A percentile compares a stretch with the other conserved stretches of the same genome.
phyloP scores from a whole-genome alignment of 2,113 vertebrate genomes.

The Rousettus leschenaultii region DNA sequence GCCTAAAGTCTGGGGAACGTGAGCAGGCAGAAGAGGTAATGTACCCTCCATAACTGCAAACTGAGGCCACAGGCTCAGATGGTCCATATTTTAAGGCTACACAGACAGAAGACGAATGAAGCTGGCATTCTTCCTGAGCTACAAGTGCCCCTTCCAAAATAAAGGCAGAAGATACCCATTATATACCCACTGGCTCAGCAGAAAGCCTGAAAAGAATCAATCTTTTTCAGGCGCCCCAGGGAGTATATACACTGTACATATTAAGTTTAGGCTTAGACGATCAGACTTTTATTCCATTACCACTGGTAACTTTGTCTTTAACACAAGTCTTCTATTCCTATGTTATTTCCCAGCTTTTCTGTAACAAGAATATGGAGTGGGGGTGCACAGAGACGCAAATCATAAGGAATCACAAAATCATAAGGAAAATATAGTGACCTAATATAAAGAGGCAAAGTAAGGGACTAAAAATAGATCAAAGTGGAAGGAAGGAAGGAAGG shows the following conservation, averaged over 20 bases:
- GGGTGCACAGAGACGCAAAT: background rate
- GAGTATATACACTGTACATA: background rate
- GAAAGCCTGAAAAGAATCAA: background rate
- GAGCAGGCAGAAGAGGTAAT: background rate
- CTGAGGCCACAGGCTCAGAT: background rate
- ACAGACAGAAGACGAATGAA: background rate
- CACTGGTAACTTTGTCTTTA: background rate
- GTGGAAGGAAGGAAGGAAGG: background rate
- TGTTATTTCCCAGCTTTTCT: slow-evolving; percentile 17
- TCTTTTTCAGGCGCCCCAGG: background rate
- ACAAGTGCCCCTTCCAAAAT: background rate
- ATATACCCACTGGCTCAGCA: background rate
- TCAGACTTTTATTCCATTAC: background rate
- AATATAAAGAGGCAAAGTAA: background rate
- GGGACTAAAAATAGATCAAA: background rate
- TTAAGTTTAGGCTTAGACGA: background rate
- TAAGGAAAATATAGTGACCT: background rate
- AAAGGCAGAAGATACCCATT: background rate
- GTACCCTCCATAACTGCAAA: background rate
- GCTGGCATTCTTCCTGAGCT: background rate
- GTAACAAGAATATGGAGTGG: background rate
- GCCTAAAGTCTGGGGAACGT: background rate
- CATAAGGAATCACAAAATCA: background rate
- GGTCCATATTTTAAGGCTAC: background rate
- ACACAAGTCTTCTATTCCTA: background rate